Percentiles rank a stretch among this genome's conserved stretches.
Evolutionary conservation across 2,888 invertebrate genomes (phyloP).

Genomic region (Tillus elongatus): DNA sequence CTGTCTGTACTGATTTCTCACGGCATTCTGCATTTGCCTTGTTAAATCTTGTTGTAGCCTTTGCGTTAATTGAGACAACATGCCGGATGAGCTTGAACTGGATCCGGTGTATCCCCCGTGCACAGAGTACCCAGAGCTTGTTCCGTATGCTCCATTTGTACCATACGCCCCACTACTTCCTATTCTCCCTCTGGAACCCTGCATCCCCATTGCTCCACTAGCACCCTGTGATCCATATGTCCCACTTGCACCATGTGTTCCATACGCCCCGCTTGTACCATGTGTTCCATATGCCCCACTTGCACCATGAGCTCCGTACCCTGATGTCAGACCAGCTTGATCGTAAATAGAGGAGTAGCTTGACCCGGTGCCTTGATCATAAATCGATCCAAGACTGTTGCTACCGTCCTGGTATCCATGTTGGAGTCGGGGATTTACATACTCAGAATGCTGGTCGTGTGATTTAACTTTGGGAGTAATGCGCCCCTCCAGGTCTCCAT

Average conservation of each 20-base stretch:
- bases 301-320: not conserved
- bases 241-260: not conserved
- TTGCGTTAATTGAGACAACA: conserved; percentile 8
- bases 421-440: conserved; percentile 35
- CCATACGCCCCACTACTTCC: no score
- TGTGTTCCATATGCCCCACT: not conserved
- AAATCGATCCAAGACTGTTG: not conserved
- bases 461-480: conserved; percentile 34
- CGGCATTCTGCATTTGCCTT: conserved; percentile 29
- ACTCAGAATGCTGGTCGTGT: conserved; percentile 37
- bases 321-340: conserved; percentile 1
- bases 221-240: no score
- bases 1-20: conserved; percentile 20
- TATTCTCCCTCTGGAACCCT: no score
- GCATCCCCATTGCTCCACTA: no score
- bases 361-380: conserved; percentile 13
- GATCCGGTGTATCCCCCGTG: conserved; percentile 6
- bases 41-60: conserved; percentile 31
- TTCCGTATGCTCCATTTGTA: conserved; percentile 5
- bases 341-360: conserved; percentile 6
- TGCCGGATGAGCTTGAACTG: not conserved
- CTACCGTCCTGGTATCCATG: no score
- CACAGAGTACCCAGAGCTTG: not conserved
- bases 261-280: not conserved
- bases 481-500: conserved; percentile 36